Evolutionary conservation across 2,113 vertebrate genomes (phyloP).

Genomic region (Alces alces): DNA sequence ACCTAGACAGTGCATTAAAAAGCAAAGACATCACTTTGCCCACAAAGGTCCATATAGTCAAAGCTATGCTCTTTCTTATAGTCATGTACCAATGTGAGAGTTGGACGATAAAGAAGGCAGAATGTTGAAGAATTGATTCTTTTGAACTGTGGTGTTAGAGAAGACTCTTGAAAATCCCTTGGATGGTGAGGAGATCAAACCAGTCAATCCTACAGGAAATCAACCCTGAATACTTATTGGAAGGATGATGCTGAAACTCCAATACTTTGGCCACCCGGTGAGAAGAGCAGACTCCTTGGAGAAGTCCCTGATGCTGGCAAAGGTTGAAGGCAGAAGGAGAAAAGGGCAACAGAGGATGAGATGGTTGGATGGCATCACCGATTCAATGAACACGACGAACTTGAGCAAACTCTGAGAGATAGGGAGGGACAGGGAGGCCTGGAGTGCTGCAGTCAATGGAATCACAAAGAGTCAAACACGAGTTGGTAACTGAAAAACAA

Average conservation of each 20-base stretch:
- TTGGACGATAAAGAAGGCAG: not conserved
- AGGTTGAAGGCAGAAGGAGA: too few species aligned
- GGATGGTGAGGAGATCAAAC: not conserved
- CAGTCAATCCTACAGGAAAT: too few species aligned
- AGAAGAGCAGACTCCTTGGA: not conserved
- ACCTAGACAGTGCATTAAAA: not conserved
- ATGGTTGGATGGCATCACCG: too few species aligned
- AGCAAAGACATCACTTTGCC: not conserved
- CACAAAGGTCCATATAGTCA: not conserved
- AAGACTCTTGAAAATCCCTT: not conserved
- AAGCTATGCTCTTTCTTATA: not conserved
- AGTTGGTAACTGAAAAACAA: not conserved
- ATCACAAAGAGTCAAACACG: not conserved
- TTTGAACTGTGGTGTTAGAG: not conserved
- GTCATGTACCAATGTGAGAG: not conserved
- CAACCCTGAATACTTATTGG: not conserved
- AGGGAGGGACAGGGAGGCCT: not conserved
- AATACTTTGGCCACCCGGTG: not conserved
- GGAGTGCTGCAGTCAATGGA: not conserved
- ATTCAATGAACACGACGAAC: not conserved
- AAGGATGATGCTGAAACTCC: not conserved
- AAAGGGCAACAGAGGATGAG: too few species aligned
- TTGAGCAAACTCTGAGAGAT: not conserved
- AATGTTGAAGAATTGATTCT: not conserved
- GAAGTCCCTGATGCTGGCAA: too few species aligned